These are phyloP conservation scores for Papilio aristodemus DNA, from an alignment of 1,140 invertebrate genomes.

Conservation along the genomic window DNA sequence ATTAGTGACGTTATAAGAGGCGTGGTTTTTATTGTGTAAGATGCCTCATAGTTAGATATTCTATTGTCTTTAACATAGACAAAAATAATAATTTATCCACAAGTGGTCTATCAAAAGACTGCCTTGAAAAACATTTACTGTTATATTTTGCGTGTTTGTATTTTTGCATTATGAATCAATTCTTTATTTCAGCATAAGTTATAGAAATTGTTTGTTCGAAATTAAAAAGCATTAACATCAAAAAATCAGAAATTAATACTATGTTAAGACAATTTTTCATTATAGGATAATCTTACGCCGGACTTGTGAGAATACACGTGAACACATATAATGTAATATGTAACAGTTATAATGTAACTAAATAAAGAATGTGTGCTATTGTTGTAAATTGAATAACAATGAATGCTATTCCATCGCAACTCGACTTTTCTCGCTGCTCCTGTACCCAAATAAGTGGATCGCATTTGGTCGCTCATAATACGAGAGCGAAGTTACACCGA, in stretches of 20 bases:
- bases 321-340: not conserved
- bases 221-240: no score
- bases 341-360: no score
- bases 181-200: not conserved
- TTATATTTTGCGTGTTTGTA: not conserved
- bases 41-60: not conserved
- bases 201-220: not conserved
- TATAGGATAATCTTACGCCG: not conserved
- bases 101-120: no score
- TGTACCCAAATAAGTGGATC: conserved; percentile 43
- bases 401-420: conserved; percentile 3
- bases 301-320: not conserved
- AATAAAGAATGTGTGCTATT: not conserved
- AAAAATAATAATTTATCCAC: not conserved
- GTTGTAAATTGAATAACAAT: conserved; percentile 25
- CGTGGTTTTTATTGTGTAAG: conserved; percentile 40
- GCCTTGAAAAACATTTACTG: no score
- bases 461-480: conserved; percentile 65
- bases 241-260: no score
- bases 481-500: conserved; percentile 62
- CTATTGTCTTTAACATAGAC: conserved; percentile 8
- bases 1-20: conserved; percentile 37
- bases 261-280: no score
- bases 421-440: conserved; percentile 24
- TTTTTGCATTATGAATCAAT: not conserved